Base-by-base conservation (phyloP, 2,797 vertebrate species). In the Anolis apletophallus region DNA sequence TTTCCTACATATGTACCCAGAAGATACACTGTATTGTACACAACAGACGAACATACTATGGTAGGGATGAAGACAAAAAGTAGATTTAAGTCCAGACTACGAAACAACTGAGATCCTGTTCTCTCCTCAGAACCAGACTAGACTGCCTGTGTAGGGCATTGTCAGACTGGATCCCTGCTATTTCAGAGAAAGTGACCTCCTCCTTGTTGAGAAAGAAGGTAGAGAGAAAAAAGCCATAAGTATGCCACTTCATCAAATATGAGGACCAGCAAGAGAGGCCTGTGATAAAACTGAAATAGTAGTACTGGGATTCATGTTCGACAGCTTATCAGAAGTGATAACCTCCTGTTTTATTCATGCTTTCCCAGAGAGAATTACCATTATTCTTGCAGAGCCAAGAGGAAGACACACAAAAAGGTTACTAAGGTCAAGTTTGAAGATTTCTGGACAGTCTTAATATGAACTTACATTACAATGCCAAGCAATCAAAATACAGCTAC, bases 391-490 rank as follows among this genome's bases (percentile, higher is more conserved):
- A 72, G n/a, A 82, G 61, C 21, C 74, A 78, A 64, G 19, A 73
- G 17, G 26, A 83, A 72, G 57, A 73, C 55, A 59, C 50, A 59
- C 32, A 83, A 50, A 36, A 78, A 83, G 26, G 52, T 83, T 83
- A 68, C n/a, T 12, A 73, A 83, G 68, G 75, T 68, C 59, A 83
- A 57, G 59, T 12, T 40, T 83, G 68, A 46, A 74, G 81, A 84
- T 87, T 80, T 87, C 68, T 73, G 79, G 68, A 79, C 74, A 83
- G 67, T 55, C 54, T 87, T 61, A 72, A 83, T 79, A 83, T 52
- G 76, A 87, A 40, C 68, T 73, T 67, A 76, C 57, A 75, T 68
- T 68, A 83, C 57, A 83, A 83, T 91, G 84, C 34, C 77, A 84
- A 75, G 77, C 77, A 87, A 80, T 73, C 67, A 34, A 46, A 88